phyloP scores from a whole-genome alignment of 2,888 invertebrate genomes.

The Coelopa pilipes region DNA sequence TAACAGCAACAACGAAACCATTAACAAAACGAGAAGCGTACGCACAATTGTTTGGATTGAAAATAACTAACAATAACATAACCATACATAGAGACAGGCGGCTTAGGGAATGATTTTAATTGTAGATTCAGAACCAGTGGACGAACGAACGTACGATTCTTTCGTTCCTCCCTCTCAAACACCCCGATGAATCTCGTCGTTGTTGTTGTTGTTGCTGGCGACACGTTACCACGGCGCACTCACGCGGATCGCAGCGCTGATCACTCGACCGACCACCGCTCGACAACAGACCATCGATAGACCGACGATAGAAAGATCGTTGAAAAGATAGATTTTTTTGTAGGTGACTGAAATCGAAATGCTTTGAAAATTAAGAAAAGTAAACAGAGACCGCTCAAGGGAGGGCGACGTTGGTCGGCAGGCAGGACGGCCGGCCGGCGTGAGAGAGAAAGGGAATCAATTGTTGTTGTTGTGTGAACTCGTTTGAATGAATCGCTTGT shows the following conservation, averaged over 20 bases:
- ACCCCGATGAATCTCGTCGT: no score
- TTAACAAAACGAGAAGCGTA: no score
- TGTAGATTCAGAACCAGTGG: not conserved
- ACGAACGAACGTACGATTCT: not conserved
- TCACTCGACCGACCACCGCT: no score
- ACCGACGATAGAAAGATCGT: not conserved
- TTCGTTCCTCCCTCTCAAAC: no score
- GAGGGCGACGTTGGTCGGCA: not conserved
- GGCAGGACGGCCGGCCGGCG: not conserved
- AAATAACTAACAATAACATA: no score
- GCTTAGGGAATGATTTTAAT: not conserved
- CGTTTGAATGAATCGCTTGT: not conserved
- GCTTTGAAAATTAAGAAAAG: slow-evolving; percentile 2
- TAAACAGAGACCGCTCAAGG: slow-evolving; percentile 9
- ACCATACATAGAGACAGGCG: no score
- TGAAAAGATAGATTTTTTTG: not conserved
- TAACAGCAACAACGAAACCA: no score
- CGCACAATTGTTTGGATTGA: no score
- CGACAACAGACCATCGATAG: not conserved
- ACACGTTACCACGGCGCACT: no score
- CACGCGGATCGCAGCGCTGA: no score
- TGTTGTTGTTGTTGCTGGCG: no score
- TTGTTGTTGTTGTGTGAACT: not conserved
- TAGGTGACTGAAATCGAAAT: no score
- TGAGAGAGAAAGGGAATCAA: not conserved